A percentile compares a stretch with the other conserved stretches of the same genome.
phyloP scores from a whole-genome alignment of 2,113 vertebrate genomes.

The Sinosuthora webbiana region DNA sequence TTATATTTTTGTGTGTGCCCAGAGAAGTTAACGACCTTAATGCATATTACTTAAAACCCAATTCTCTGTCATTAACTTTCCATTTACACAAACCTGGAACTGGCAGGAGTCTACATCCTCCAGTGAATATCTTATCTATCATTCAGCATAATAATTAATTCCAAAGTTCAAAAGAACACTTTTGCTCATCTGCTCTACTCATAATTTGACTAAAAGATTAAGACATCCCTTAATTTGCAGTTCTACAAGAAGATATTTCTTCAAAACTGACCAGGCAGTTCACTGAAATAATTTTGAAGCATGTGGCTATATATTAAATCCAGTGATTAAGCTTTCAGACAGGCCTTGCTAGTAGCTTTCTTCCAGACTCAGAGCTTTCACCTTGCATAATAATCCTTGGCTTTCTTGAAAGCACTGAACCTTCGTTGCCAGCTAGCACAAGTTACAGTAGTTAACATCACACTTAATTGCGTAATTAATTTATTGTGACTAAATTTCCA shows the following conservation, averaged over 20 bases:
- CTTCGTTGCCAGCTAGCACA: background rate
- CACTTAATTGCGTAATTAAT: background rate
- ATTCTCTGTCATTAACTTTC: background rate
- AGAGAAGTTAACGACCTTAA: background rate
- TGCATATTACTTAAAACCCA: background rate
- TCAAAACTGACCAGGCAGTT: background rate
- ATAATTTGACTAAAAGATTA: background rate
- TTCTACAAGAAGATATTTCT: background rate
- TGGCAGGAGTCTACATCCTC: background rate
- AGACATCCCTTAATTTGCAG: background rate
- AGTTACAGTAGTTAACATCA: background rate
- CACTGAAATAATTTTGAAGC: background rate
- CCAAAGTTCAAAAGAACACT: background rate
- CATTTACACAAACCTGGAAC: background rate
- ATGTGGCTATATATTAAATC: background rate
- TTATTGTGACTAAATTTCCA: background rate
- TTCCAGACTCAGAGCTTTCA: background rate
- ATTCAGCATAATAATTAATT: background rate
- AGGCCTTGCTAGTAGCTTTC: background rate
- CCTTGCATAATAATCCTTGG: background rate
- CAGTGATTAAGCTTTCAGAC: background rate
- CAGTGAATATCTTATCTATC: background rate
- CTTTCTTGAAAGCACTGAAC: background rate
- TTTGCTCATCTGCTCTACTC: background rate
- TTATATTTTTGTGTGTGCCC: background rate